These are phyloP conservation scores for Neodiprion virginianus DNA, from an alignment of 1,140 invertebrate genomes.

Conservation along the genomic window DNA sequence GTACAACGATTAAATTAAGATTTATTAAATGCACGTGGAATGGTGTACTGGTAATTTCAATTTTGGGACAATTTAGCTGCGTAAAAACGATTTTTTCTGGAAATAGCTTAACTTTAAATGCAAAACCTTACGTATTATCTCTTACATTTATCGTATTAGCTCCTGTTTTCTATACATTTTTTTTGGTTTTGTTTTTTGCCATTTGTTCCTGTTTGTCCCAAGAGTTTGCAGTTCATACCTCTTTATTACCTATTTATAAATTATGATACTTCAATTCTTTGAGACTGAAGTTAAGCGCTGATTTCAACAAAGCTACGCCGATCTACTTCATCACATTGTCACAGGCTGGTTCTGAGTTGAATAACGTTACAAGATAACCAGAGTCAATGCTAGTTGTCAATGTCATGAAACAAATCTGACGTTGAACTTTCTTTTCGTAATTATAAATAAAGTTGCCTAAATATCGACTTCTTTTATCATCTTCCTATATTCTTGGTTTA, in stretches of 20 bases:
- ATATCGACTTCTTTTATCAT: neutral
- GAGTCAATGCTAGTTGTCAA: neutral
- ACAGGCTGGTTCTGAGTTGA: neutral
- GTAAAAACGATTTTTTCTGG: neutral
- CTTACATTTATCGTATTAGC: too few species aligned
- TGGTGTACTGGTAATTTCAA: neutral
- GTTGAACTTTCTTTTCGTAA: neutral
- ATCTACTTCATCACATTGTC: neutral
- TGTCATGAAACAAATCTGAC: neutral
- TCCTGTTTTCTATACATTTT: too few species aligned
- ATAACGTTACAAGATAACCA: neutral
- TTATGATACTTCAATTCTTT: neutral
- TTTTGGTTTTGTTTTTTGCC: too few species aligned
- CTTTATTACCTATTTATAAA: too few species aligned
- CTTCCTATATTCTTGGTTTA: constrained; percentile 68
- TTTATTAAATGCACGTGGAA: neutral
- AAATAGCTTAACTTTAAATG: neutral
- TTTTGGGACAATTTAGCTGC: neutral
- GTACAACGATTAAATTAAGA: neutral
- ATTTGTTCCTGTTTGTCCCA: too few species aligned
- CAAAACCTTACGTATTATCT: neutral
- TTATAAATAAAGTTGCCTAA: neutral
- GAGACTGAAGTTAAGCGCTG: neutral
- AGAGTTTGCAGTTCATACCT: too few species aligned
- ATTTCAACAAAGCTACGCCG: neutral